phyloP scores from a whole-genome alignment of 2,797 vertebrate genomes.

The Moxostoma hubbsi region DNA sequence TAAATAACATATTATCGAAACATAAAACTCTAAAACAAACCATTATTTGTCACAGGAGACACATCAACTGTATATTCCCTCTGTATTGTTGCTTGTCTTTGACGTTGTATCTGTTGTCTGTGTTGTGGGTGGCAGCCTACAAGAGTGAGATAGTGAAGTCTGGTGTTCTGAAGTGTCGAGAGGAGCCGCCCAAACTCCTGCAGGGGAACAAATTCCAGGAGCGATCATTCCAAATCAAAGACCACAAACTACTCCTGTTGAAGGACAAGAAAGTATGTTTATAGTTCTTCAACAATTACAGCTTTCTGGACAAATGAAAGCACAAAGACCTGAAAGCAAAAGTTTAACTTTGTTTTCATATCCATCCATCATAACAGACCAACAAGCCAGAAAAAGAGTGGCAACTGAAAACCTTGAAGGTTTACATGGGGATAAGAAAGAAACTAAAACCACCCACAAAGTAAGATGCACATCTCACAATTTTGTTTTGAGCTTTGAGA shows the following conservation, averaged over 20 bases:
- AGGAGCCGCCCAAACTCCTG: slow-evolving; percentile 90
- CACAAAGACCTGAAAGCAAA: background rate
- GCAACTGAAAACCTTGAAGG: slow-evolving; percentile 87
- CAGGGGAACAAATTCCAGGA: slow-evolving; percentile 94
- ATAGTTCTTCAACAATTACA: background rate
- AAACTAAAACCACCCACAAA: slow-evolving; percentile 92
- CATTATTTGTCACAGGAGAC: background rate
- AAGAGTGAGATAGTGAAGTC: slow-evolving; percentile 86
- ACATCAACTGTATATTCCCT: background rate
- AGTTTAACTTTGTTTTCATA: background rate
- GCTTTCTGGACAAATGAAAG: background rate
- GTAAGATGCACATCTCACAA: slow-evolving; percentile 71
- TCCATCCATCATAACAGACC: slow-evolving; percentile 74
- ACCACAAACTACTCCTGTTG: slow-evolving; percentile 86
- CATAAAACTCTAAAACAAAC: background rate
- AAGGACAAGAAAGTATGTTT: slow-evolving; percentile 91
- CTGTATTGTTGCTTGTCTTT: background rate
- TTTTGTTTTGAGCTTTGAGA: background rate
- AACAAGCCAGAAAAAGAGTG: slow-evolving; percentile 91
- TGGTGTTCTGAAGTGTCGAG: slow-evolving; percentile 88
- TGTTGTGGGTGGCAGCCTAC: slow-evolving; percentile 73
- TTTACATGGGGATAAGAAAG: slow-evolving; percentile 92
- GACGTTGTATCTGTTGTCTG: background rate
- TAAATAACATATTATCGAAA: background rate
- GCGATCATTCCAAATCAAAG: slow-evolving; percentile 88